Evolutionary conservation across 2,797 vertebrate species (phyloP).

Genomic region (Enteromius trimaculatus): DNA sequence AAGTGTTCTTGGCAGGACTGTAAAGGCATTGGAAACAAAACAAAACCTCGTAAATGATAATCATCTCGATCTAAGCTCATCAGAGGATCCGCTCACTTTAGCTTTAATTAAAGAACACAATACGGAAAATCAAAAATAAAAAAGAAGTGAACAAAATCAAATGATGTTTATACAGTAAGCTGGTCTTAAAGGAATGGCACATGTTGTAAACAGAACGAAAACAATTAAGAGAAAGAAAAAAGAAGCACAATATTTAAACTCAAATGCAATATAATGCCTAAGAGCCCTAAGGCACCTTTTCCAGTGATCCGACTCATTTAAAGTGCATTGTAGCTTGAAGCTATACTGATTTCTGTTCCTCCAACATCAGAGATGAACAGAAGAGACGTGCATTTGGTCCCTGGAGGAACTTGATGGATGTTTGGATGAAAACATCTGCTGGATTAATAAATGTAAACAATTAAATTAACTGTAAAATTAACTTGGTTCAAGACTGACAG

Average conservation of each 20-base stretch:
- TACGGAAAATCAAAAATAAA: background rate
- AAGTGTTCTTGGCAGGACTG: slow-evolving; percentile 10
- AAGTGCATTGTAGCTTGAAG: slow-evolving; percentile 33
- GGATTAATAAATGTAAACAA: background rate
- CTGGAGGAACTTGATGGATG: background rate
- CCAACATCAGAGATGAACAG: background rate
- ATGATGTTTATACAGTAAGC: background rate
- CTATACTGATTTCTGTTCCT: background rate
- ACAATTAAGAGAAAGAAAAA: background rate
- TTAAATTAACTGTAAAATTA: slow-evolving; percentile 3
- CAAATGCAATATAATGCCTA: background rate
- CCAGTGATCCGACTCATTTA: slow-evolving; percentile 30
- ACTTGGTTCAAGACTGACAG: background rate
- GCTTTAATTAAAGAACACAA: background rate
- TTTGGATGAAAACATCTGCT: background rate
- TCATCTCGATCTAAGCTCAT: background rate
- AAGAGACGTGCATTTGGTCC: background rate
- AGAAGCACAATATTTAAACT: background rate
- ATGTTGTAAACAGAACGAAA: background rate
- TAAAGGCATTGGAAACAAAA: background rate
- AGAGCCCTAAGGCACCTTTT: background rate
- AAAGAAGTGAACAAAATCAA: background rate
- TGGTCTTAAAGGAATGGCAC: background rate
- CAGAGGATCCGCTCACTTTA: background rate
- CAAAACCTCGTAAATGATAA: background rate